Percentiles rank a stretch among this genome's conserved stretches.
phyloP scores from a whole-genome alignment of 2,888 invertebrate species.

The Polyploca ridens region DNA sequence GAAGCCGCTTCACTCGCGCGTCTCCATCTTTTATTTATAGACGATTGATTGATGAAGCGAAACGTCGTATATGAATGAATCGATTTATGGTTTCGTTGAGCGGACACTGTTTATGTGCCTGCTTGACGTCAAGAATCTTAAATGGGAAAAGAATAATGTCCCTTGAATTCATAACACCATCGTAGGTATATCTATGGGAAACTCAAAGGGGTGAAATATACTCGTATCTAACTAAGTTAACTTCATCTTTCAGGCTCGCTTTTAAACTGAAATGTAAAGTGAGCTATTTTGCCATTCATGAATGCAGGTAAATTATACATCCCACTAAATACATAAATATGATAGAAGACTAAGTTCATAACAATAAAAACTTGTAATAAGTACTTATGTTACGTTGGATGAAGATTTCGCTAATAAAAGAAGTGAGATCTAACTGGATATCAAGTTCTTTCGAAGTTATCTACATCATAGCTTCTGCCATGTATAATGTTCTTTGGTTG shows the following conservation, averaged over 20 bases:
- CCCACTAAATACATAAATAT: too few relatives aligned
- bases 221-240: background rate
- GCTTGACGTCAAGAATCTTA: constrained; percentile 74
- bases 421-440: too few relatives aligned
- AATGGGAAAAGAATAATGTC: constrained; percentile 56
- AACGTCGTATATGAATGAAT: constrained; percentile 78
- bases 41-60: constrained; percentile 75
- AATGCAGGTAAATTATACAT: background rate
- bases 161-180: constrained; percentile 44
- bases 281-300: background rate
- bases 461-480: too few relatives aligned
- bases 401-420: too few relatives aligned
- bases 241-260: background rate
- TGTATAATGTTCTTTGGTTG: too few relatives aligned
- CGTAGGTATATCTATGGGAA: background rate
- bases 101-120: constrained; percentile 66
- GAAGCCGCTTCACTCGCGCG: constrained; percentile 60
- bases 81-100: constrained; percentile 71
- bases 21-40: constrained; percentile 78
- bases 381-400: too few relatives aligned
- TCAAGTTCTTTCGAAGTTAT: too few relatives aligned
- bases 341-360: too few relatives aligned
- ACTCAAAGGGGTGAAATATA: background rate
- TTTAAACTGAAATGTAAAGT: background rate
- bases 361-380: too few relatives aligned